Conservation (phyloP, 2,113 vertebrate genomes). For the Dipodomys stephensi region DNA sequence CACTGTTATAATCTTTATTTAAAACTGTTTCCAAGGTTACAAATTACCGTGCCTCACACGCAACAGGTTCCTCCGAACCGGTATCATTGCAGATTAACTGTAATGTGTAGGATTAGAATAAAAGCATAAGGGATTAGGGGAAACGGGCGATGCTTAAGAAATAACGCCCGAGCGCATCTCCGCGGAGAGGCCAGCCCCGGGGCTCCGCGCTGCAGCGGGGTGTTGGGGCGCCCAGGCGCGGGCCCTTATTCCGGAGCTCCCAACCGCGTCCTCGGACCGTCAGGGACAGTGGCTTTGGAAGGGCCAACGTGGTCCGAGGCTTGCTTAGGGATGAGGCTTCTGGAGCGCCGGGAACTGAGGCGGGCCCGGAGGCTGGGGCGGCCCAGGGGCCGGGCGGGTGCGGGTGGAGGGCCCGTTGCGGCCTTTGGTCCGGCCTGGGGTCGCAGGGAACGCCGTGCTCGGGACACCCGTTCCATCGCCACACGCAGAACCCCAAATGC, state of each 20-base stretch:
- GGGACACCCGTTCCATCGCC: background rate
- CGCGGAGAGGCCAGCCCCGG: too few species aligned
- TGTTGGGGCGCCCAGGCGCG: too few species aligned
- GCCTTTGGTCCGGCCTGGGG: background rate
- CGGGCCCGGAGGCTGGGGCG: background rate
- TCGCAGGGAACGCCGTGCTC: background rate
- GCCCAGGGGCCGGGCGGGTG: background rate
- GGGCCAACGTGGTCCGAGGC: background rate
- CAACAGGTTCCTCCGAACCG: slow-evolving; percentile 95
- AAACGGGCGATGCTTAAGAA: slow-evolving; percentile 78
- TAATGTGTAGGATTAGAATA: slow-evolving; percentile 87
- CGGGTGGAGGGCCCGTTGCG: background rate
- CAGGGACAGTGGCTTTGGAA: background rate
- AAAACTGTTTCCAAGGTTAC: slow-evolving; percentile 98
- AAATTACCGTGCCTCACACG: slow-evolving; percentile 94
- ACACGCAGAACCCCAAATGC: background rate
- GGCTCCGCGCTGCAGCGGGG: too few species aligned
- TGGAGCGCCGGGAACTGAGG: background rate
- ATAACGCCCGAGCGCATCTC: slow-evolving; percentile 69
- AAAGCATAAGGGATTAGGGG: slow-evolving; percentile 86
- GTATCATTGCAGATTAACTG: slow-evolving; percentile 91
- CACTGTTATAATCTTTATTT: slow-evolving; percentile 95
- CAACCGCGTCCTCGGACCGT: background rate
- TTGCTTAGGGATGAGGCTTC: background rate
- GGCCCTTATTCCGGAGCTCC: background rate